phyloP scores from a whole-genome alignment of 2,797 vertebrate genomes.

The Scyliorhinus canicula region DNA sequence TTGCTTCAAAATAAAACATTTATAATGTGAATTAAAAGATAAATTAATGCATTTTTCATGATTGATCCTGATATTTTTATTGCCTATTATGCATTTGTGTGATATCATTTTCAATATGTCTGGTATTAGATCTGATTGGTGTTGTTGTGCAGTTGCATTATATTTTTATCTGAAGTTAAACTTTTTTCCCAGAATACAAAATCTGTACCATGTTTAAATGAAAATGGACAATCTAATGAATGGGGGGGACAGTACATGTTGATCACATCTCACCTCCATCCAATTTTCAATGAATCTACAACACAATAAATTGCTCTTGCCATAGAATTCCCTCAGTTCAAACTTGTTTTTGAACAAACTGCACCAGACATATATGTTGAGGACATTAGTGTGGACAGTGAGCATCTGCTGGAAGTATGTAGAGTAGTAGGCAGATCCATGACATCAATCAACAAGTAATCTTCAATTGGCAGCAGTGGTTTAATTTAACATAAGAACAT shows the following conservation, averaged over 20 bases:
- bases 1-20: neutral
- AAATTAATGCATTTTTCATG: neutral
- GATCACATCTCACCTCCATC: neutral
- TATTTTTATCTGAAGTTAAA: neutral
- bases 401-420: neutral
- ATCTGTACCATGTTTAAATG: neutral
- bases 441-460: neutral
- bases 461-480: neutral
- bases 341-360: neutral
- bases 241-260: neutral
- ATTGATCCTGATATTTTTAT: neutral
- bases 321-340: neutral
- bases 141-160: neutral
- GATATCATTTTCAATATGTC: neutral
- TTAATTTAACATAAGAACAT: neutral
- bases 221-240: neutral
- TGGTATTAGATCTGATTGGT: neutral
- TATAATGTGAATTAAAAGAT: neutral
- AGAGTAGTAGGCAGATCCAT: neutral
- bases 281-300: neutral
- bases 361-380: neutral
- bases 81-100: neutral
- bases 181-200: neutral
- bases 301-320: neutral
- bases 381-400: neutral